Conservation (phyloP, 2,888 invertebrate genomes). For the Stomorhina lunata region DNA sequence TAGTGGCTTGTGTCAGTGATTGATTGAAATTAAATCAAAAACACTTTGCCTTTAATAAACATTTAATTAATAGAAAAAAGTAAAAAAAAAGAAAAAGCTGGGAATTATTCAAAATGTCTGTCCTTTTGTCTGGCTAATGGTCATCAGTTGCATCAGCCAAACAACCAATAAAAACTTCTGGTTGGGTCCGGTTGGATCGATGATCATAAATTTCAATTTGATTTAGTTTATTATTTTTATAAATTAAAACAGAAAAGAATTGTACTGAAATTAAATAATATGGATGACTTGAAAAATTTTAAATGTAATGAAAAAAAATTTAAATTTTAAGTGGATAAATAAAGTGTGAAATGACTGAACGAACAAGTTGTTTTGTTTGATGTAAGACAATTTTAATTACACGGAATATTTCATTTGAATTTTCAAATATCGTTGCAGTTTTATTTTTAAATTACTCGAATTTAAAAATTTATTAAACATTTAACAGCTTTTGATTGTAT, state of each 20-base stretch:
- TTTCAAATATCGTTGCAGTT: too few relatives aligned
- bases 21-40: slow-evolving; percentile 60
- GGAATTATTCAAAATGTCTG: too few relatives aligned
- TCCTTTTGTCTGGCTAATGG: too few relatives aligned
- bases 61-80: too few relatives aligned
- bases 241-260: slow-evolving; percentile 15
- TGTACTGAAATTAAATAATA: slow-evolving; percentile 4
- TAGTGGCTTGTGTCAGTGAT: too few relatives aligned
- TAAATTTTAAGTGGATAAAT: slow-evolving; percentile 44
- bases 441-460: too few relatives aligned
- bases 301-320: slow-evolving; percentile 15
- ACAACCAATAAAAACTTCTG: too few relatives aligned
- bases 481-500: slow-evolving; percentile 35
- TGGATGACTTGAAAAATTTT: slow-evolving; percentile 3
- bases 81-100: too few relatives aligned
- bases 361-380: slow-evolving; percentile 12
- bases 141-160: too few relatives aligned
- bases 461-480: slow-evolving; percentile 37
- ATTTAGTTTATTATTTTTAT: slow-evolving; percentile 45
- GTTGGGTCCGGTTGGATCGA: too few relatives aligned
- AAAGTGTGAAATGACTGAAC: slow-evolving; percentile 35
- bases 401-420: too few relatives aligned
- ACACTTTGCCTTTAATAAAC: too few relatives aligned
- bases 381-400: slow-evolving; percentile 1
- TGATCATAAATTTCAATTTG: slow-evolving; percentile 58